phyloP scores from a whole-genome alignment of 2,797 vertebrate species.

The Notamacropus eugenii region DNA sequence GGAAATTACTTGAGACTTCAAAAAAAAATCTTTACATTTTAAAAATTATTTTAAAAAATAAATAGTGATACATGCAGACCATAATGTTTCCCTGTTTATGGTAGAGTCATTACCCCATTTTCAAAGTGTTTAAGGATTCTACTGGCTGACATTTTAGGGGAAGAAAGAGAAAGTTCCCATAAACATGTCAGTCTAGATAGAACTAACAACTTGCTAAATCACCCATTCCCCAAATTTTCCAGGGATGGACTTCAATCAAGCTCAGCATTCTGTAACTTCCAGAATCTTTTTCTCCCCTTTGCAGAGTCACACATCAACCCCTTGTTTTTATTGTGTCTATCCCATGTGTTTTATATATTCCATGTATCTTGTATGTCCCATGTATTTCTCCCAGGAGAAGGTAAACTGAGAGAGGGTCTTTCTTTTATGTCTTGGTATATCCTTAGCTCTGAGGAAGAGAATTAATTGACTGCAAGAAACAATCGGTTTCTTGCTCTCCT shows the following conservation, averaged over 20 bases:
- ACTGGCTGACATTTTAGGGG: not conserved
- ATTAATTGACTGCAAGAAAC: not conserved
- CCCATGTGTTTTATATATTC: not conserved
- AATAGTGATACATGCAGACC: not conserved
- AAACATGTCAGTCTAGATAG: not conserved
- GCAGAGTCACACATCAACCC: not conserved
- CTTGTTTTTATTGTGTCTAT: not conserved
- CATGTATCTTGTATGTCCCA: not conserved
- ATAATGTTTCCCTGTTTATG: not conserved
- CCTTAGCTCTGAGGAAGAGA: not conserved
- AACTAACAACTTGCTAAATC: not conserved
- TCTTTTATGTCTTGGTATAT: not conserved
- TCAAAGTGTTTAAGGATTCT: not conserved
- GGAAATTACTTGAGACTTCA: conserved; percentile 3
- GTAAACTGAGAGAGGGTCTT: not conserved
- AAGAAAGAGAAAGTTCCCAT: not conserved
- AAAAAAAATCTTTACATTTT: no score
- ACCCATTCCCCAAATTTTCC: not conserved
- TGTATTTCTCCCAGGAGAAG: not conserved
- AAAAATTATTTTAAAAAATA: not conserved
- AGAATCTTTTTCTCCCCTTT: not conserved
- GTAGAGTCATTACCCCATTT: not conserved
- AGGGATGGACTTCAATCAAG: not conserved
- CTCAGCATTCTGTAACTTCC: not conserved
- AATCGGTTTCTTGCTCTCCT: not conserved